Base-by-base conservation (phyloP, 2,797 vertebrate species). In the Pseudochirops corinnae region DNA sequence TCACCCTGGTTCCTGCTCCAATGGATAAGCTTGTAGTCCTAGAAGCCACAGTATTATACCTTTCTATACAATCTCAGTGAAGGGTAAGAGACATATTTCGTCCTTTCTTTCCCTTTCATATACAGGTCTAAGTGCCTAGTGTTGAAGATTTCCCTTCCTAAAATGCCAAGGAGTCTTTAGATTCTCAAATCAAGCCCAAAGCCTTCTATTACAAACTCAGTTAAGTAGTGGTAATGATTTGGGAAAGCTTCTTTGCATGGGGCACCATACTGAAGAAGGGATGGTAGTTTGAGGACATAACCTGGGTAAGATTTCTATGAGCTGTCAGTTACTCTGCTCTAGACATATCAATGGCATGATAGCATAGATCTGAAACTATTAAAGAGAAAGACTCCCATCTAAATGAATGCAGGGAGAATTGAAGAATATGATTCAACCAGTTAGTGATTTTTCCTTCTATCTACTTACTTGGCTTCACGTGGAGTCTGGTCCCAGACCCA, bases 391-490 rank as follows among this genome's bases (percentile, higher is more conserved):
- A 39, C 60, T 96, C 58, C 21, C 9, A 4, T 87, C 39, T 58
- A 90, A 95, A 92, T 50, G 91, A 93, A 97, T 56, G 57, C 10
- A 96, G 29, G 91, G 31, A 0, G 33, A 11, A 33, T 3, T 57
- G 92, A 96, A 53, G 50, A 90, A 94, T 95, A 96, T 94, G 52
- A 29, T 28, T 90, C 53, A 95, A 92, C 4, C 33, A 12, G 21
- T 26, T 96, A n/a, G 91, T 46, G 91, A 94, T 31, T 92, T 96
- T 94, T 93, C 90, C 93, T 92, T 82, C 4, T 56, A 55, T 87
- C 50, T 7, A 98, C 98, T 98, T 98, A 98, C 98, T 97, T 96
- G 97, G 96, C 52, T 97, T 94, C 93, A 98, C 93, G 2, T 0
- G 90, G 92, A 98, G 92, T 87, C 93, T 94, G n/a, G 98, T 98